Base-by-base conservation (phyloP, 1,140 invertebrate species). In the Drosophila melanica region DNA sequence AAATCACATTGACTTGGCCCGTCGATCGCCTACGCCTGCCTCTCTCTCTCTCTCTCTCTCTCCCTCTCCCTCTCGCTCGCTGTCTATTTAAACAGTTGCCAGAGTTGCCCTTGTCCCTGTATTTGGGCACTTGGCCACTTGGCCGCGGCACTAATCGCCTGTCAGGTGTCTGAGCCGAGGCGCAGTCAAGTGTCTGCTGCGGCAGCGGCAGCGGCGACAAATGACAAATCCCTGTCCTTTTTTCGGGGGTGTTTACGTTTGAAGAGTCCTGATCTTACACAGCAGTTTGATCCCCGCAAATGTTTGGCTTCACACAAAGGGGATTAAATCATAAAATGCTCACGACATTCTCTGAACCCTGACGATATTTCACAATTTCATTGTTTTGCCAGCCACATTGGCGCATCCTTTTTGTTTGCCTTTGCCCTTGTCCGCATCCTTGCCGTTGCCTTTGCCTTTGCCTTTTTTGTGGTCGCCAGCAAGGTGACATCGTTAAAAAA, bases 291-390 rank as follows among this genome's bases (percentile, higher is more conserved):
- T 75, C 79, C 79, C 75, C 45, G 74, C 64, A 64, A 81, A 86
- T 86, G 82, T 87, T 81, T 86, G 63, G 64, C 79, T 75, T 86
- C 82, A 75, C 82, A 78, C 78, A 81, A 86, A 77, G 64, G 64
- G 71, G 82, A 87, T 87, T 86, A 86, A 76, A 80, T 67, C 81
- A 73, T 85, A 85, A 84, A 84, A 77, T 50, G 48, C 62, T 78
- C 69, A 77, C 48, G 63, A 71, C 64, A 75, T 86, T 86, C 81
- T 65, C 14, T 72, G 44, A 69, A 77, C 64, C 57, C 69, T 44
- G 35, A 12, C 14, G 16, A 57, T 70, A 77, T 74, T 80, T 39
- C 69, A 73, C 69, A 85, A 77, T 86, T 77, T 86, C 82, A 86
- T 86, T 86, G 77, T 86, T 81, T 86, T 86, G 78, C 65, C 81